Evolutionary conservation across 2,888 invertebrate genomes (phyloP).

Genomic region (Nephrotoma appendiculata): DNA sequence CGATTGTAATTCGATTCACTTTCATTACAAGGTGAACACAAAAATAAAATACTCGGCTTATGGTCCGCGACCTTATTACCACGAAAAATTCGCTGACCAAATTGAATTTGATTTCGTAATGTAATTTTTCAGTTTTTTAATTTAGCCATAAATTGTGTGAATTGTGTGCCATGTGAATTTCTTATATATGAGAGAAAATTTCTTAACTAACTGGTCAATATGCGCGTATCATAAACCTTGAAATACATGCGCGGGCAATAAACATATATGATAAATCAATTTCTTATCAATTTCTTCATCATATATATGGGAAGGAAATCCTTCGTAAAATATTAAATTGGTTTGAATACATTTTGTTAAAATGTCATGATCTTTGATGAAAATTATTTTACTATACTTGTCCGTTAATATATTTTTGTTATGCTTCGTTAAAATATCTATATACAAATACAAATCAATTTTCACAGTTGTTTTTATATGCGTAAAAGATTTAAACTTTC

Average conservation of each 20-base stretch:
- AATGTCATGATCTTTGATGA: background rate
- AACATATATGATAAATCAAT: background rate
- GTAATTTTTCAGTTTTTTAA: no score
- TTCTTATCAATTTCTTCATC: background rate
- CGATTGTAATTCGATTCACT: background rate
- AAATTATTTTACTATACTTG: background rate
- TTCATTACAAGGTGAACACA: background rate
- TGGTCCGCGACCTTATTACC: no score
- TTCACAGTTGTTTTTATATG: no score
- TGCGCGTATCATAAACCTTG: background rate
- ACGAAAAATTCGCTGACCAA: no score
- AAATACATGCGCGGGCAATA: background rate
- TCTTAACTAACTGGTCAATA: background rate
- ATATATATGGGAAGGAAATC: background rate
- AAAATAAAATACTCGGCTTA: background rate
- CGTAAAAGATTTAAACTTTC: no score
- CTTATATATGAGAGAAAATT: no score
- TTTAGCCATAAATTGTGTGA: no score
- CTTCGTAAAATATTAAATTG: background rate
- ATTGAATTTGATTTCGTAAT: no score
- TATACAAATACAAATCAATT: no score
- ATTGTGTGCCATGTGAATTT: no score
- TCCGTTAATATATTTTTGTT: no score
- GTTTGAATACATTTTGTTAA: background rate
- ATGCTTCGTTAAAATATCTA: no score